Evolutionary conservation across 2,113 vertebrate species (phyloP).

Genomic region (Redunca redunca): DNA sequence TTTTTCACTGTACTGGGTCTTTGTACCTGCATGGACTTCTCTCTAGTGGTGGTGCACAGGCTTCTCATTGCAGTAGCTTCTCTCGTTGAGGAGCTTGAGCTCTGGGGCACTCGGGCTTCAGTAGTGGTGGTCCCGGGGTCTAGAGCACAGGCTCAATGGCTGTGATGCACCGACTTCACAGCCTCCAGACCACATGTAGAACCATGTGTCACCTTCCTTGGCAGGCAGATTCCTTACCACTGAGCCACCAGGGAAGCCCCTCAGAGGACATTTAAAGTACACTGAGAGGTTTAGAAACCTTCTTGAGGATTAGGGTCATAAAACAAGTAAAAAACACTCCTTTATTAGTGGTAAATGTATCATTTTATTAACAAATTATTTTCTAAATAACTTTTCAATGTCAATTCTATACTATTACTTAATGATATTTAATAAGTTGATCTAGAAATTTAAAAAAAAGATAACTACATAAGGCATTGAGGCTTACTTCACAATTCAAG

Average conservation of each 20-base stretch:
- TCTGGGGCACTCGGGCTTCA: no score
- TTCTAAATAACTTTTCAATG: not conserved
- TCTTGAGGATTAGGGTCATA: not conserved
- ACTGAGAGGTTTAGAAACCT: not conserved
- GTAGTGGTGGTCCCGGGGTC: not conserved
- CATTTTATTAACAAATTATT: not conserved
- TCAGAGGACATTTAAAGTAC: not conserved
- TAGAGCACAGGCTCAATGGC: not conserved
- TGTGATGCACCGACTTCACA: no score
- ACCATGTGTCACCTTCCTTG: not conserved
- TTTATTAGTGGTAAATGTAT: not conserved
- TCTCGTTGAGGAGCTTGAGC: no score
- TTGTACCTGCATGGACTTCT: no score
- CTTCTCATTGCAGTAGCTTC: no score
- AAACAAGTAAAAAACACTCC: not conserved
- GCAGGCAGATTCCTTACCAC: not conserved
- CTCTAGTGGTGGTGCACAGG: no score
- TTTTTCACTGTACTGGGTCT: not conserved
- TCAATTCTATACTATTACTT: not conserved
- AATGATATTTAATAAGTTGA: not conserved
- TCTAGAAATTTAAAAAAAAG: not conserved
- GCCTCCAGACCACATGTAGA: no score
- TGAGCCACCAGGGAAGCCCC: not conserved
- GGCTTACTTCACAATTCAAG: conserved; percentile 78
- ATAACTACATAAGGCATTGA: conserved; percentile 77